These are phyloP conservation scores for Heliconius aoede DNA, from an alignment of 2,888 invertebrate species.

Conservation along the genomic window DNA sequence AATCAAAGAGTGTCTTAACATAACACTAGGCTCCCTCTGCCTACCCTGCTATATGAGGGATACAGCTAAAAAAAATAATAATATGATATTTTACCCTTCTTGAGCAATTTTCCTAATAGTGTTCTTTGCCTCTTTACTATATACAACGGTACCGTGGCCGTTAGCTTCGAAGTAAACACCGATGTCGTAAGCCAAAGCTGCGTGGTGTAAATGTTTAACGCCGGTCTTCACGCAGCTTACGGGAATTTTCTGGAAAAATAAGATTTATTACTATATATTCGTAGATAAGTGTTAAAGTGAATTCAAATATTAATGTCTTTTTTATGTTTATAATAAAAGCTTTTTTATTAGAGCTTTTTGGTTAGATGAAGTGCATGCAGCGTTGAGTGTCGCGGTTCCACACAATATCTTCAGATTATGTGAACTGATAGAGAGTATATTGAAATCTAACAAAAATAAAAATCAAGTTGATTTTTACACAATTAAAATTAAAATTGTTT, in stretches of 20 bases:
- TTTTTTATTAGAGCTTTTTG: neutral
- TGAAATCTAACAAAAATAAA: too few species aligned
- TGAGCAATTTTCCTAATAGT: conserved; percentile 78
- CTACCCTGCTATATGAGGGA: too few species aligned
- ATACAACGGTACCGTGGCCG: conserved; percentile 98
- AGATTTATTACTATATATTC: neutral
- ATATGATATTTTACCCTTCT: conserved; percentile 70
- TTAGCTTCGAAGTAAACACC: conserved; percentile 99
- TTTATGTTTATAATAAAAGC: neutral
- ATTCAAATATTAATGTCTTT: neutral
- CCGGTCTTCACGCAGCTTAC: conserved; percentile 97
- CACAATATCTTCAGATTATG: too few species aligned
- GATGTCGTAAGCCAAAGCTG: conserved; percentile 94
- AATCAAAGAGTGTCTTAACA: too few species aligned
- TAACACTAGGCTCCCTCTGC: too few species aligned
- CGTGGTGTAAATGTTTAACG: conserved; percentile 97
- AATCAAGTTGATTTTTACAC: too few species aligned
- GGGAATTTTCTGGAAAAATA: conserved; percentile 89
- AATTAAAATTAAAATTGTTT: too few species aligned
- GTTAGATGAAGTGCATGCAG: neutral
- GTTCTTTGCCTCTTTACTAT: conserved; percentile 87
- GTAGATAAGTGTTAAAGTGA: neutral
- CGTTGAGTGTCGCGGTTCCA: neutral
- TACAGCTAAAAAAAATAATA: neutral
- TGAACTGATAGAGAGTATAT: too few species aligned